A percentile compares a stretch with the other conserved stretches of the same genome.
These are phyloP conservation scores for Labia minor DNA, from an alignment of 2,888 invertebrate species.

Conservation along the genomic window DNA sequence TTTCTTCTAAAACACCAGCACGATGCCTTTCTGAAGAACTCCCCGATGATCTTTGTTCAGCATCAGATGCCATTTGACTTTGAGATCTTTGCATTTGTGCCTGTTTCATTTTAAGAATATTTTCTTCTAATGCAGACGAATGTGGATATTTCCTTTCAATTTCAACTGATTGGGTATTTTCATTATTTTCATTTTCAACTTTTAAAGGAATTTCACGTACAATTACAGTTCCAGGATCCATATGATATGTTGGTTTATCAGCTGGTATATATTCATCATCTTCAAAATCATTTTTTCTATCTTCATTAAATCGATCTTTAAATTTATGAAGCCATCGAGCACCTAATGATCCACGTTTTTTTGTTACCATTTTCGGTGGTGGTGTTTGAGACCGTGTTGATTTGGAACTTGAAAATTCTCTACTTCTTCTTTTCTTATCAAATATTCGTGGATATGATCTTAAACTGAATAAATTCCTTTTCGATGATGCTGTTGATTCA, in stretches of 20 bases:
- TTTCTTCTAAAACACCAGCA: conserved; percentile 67
- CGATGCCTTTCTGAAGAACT: conserved; percentile 46
- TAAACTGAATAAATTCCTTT: conserved; percentile 52
- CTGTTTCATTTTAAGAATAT: neutral
- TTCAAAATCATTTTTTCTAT: conserved; percentile 28
- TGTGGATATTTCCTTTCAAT: conserved; percentile 20
- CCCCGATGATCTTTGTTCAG: conserved; percentile 48
- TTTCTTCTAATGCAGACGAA: conserved; percentile 20
- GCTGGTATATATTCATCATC: conserved; percentile 29
- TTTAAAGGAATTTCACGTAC: conserved; percentile 24
- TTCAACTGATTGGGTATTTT: conserved; percentile 16
- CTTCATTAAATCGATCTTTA: conserved; percentile 32
- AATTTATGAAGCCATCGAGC: conserved; percentile 41
- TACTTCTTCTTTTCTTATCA: conserved; percentile 34
- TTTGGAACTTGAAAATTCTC: conserved; percentile 39
- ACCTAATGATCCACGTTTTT: conserved; percentile 41
- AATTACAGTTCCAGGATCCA: conserved; percentile 18
- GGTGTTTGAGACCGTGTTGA: conserved; percentile 42
- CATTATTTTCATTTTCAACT: conserved; percentile 19
- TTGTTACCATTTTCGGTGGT: conserved; percentile 53
- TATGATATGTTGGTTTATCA: conserved; percentile 3
- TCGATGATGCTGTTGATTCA: conserved; percentile 39
- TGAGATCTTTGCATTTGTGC: conserved; percentile 16
- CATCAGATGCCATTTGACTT: conserved; percentile 33
- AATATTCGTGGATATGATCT: conserved; percentile 66